Conservation (phyloP, 2,888 invertebrate genomes). For the Ametastegia equiseti region DNA sequence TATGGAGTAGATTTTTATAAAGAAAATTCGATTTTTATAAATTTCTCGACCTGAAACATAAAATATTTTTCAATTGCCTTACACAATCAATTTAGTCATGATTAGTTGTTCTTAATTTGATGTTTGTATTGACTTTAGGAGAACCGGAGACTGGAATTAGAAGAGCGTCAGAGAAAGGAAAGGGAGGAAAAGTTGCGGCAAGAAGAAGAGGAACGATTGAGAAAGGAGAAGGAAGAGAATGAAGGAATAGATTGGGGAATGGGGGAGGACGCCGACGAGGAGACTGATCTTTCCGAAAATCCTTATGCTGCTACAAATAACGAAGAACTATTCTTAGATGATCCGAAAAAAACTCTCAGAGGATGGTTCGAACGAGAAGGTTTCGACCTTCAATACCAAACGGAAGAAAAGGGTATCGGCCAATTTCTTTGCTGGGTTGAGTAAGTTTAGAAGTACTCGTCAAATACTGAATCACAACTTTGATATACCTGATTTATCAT, state of each 20-base stretch:
- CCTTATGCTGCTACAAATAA: slow-evolving; percentile 89
- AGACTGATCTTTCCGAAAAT: slow-evolving; percentile 88
- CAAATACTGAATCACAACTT: slow-evolving; percentile 35
- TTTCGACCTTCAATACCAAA: slow-evolving; percentile 89
- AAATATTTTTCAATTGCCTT: not conserved
- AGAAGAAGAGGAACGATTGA: slow-evolving; percentile 77
- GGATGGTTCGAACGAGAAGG: slow-evolving; percentile 98
- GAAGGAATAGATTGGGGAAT: slow-evolving; percentile 96
- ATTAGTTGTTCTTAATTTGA: not conserved
- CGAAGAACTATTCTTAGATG: slow-evolving; percentile 93
- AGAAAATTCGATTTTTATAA: not conserved
- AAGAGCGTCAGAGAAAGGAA: slow-evolving; percentile 73
- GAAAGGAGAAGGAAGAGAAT: slow-evolving; percentile 78
- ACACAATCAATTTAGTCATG: not conserved
- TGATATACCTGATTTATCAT: too few relatives aligned
- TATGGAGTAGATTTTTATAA: not conserved
- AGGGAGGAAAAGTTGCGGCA: slow-evolving; percentile 76
- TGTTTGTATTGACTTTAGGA: slow-evolving; percentile 57
- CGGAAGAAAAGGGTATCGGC: slow-evolving; percentile 90
- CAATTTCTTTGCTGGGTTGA: slow-evolving; percentile 89
- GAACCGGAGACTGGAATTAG: slow-evolving; percentile 65
- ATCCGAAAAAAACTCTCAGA: slow-evolving; percentile 96
- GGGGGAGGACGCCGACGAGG: slow-evolving; percentile 95
- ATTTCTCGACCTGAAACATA: not conserved
- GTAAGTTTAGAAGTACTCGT: slow-evolving; percentile 71